phyloP scores from a whole-genome alignment of 2,797 vertebrate genomes.

The Steatocranus sp. region DNA sequence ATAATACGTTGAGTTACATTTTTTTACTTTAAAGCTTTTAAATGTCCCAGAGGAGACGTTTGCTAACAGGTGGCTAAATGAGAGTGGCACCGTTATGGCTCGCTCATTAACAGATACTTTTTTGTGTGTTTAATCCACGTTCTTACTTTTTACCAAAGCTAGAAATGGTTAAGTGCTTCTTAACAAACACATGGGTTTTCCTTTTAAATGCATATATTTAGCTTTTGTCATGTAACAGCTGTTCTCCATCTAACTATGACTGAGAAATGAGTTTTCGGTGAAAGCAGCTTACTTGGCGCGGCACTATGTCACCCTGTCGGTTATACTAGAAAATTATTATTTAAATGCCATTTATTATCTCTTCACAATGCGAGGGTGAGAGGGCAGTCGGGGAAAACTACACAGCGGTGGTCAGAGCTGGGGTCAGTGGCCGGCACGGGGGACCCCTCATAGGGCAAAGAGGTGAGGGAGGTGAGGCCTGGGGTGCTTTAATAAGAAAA shows the following conservation, averaged over 20 bases:
- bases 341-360: slow-evolving; percentile 49
- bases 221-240: slow-evolving; percentile 25
- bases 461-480: slow-evolving; percentile 8
- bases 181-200: not conserved
- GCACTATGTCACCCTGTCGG: not conserved
- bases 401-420: slow-evolving; percentile 12
- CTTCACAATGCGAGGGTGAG: slow-evolving; percentile 1
- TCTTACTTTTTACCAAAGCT: not conserved
- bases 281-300: slow-evolving; percentile 31
- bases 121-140: fast-evolving
- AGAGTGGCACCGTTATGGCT: not conserved
- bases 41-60: not conserved
- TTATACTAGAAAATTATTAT: slow-evolving; percentile 32
- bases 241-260: slow-evolving; percentile 10
- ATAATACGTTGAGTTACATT: not conserved
- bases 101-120: fast-evolving
- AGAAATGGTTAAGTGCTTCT: not conserved
- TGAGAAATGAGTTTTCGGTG: slow-evolving; percentile 18
- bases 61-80: not conserved
- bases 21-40: not conserved
- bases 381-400: not conserved
- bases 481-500: not conserved
- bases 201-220: not conserved
- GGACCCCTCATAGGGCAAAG: slow-evolving; percentile 28
- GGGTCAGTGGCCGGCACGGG: slow-evolving; percentile 13